These are phyloP conservation scores for Gisinianus flammeolus DNA, from an alignment of 2,888 invertebrate species.

Conservation along the genomic window DNA sequence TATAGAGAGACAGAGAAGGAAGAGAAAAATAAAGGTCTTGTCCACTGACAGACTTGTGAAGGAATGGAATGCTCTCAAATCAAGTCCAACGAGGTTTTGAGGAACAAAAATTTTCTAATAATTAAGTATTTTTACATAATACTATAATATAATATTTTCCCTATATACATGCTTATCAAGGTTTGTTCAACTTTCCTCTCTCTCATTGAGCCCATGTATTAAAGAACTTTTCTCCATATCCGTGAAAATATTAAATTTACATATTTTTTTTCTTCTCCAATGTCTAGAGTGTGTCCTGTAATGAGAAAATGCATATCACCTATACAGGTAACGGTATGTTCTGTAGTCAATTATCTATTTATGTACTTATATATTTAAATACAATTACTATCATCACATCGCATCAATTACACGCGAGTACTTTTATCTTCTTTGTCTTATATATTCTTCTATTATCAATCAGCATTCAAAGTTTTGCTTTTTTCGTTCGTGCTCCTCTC, in stretches of 20 bases:
- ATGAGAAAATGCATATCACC: no score
- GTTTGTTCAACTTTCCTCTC: constrained; percentile 26
- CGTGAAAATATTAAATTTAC: no score
- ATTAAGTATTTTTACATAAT: constrained; percentile 24
- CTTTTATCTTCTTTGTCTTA: no score
- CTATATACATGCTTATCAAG: constrained; percentile 13
- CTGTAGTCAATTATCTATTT: no score
- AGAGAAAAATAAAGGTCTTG: constrained; percentile 22
- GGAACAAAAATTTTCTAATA: constrained; percentile 12
- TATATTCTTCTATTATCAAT: no score
- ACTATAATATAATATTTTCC: constrained; percentile 4
- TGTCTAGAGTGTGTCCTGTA: no score
- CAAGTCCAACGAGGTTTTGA: not conserved
- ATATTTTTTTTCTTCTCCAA: constrained; percentile 7
- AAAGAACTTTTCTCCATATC: not conserved
- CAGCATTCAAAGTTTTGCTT: no score
- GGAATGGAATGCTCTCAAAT: not conserved
- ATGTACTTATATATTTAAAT: no score
- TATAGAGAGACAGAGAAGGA: not conserved
- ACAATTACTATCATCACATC: no score
- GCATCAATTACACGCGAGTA: no score
- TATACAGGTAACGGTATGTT: no score
- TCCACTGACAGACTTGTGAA: constrained; percentile 34
- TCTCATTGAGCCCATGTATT: not conserved
- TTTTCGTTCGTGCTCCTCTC: no score